Evolutionary conservation across 2,113 vertebrate species (phyloP), one percentile per base, ranked within the genome.

Genomic region (Etheostoma cragini): DNA sequence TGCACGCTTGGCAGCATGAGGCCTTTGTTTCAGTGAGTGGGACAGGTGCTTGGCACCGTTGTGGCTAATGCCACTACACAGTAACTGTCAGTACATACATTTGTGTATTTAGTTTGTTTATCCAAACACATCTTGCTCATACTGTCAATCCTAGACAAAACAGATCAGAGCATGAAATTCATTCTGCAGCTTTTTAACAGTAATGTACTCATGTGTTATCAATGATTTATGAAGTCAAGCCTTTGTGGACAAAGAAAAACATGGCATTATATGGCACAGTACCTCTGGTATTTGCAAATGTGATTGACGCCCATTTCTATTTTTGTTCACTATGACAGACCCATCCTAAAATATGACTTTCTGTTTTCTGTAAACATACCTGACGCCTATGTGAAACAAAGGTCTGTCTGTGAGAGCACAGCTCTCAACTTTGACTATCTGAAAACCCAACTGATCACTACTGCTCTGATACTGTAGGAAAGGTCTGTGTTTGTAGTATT

Each of bases 401-500:
- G 63, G 56, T 64, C 21, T 54, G 53, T 64, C 67, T 81, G 72
- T 72, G n/a, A 73, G 45, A 68, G 17, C 61, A 24, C 30, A 5
- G 35, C 24, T 35, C 21, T 64, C 26, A 4, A 46, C 57, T 92
- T 93, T 89, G 78, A 64, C 78, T 91, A 89, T 89, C 81, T 52
- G 30, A 24, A 56, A 62, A n/a, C 10, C 42, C 38, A 83, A 85
- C 76, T 89, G 86, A 91, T 91, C 90, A 50, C 26, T 24, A 6
- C 16, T 45, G 52, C 80, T 62, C 1, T 46, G 21, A 57, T 33
- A 57, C 47, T 66, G 74, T 35, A 69, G 61, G 33, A 67, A 80
- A 73, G 22, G 21, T 61, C 30, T 89, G 26, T 53, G 65, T 85
- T 70, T 77, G 42, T 46, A 74, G 65, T 75, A 16, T 35, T 66